Conservation (phyloP, 2,888 invertebrate species). For the Osmoderma eremita region DNA sequence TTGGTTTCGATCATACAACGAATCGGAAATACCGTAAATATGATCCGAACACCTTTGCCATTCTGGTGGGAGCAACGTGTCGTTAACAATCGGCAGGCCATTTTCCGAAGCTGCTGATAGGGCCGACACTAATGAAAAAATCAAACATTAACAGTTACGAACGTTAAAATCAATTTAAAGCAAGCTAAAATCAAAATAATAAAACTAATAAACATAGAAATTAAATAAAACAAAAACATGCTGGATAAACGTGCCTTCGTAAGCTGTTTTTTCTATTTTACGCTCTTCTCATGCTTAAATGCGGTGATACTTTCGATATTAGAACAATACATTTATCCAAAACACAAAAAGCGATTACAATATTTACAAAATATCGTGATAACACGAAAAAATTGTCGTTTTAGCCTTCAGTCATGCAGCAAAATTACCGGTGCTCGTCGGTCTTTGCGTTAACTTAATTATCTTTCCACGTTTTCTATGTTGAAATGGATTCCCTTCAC, state of each 20-base stretch:
- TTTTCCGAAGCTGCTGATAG: slow-evolving; percentile 19
- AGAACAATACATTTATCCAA: neutral
- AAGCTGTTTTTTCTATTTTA: too few relatives aligned
- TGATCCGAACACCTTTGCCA: slow-evolving; percentile 70
- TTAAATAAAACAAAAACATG: slow-evolving; percentile 26
- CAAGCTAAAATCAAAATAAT: neutral
- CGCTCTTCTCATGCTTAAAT: too few relatives aligned
- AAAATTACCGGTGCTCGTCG: slow-evolving; percentile 56
- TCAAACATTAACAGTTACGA: neutral
- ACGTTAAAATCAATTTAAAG: too few relatives aligned
- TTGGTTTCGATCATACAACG: slow-evolving; percentile 86
- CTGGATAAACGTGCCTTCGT: neutral
- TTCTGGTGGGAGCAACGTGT: slow-evolving; percentile 59
- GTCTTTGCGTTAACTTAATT: slow-evolving; percentile 58
- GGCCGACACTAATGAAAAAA: slow-evolving; percentile 24
- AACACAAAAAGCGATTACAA: too few relatives aligned
- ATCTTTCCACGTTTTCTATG: slow-evolving; percentile 60
- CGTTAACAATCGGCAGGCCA: slow-evolving; percentile 41
- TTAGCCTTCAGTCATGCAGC: slow-evolving; percentile 23
- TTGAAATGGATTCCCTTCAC: slow-evolving; percentile 62
- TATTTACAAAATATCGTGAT: slow-evolving; percentile 2
- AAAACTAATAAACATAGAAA: neutral
- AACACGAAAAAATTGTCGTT: slow-evolving; percentile 2
- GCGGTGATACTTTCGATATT: too few relatives aligned
- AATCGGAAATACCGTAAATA: slow-evolving; percentile 78